Base-by-base conservation (phyloP, 1,140 invertebrate genomes). In the Choristoneura fumiferana region DNA sequence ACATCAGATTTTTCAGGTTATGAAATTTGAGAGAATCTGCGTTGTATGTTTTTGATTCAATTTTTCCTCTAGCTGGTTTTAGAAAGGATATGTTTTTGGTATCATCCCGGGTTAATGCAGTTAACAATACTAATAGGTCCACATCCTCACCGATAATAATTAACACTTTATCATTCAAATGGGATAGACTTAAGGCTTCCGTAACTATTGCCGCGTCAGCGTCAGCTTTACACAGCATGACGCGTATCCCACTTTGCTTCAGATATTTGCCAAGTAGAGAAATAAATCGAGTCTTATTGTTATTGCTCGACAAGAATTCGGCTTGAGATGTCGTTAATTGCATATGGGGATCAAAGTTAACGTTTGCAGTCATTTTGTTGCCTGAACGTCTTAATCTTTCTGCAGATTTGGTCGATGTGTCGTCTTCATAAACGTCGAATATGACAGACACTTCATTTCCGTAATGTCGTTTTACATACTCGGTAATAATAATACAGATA, bases 241-340 rank as follows among this genome's bases (percentile, higher is more conserved):
- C 33, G 22, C 9, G n/a, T 14, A 54, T 56, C 9, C 13, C 14
- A 1, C 2, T 15, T 38, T 56, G 38, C 33, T 39, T 9, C 38
- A 56, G 39, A 8, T 43, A n/a, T 10, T 9, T 29, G 2, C 13
- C 39, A 17, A 56, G 12, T 8, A 13, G 18, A 15, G 10, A 13
- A 14, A 56, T 56, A 4, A 56, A 43, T 39, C 54, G n/a, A n/a
- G 38, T n/a, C 18, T 56, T 38, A 54, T 56, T 56, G 38, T 56
- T 56, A 14, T 37, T 13, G 12, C 39, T 56, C 12, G 8, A 4
- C 38, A 56, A 15, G 39, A 56, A 56, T 5, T 5, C 10, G 38
- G 38, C 54, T 39, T 56, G 54, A 9, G 4, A 8, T 35, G 35
- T 37, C 35, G 35, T 37, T 4, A 37, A 10, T 10, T 10, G 8